Base-by-base conservation (phyloP, 2,888 invertebrate genomes). In the Andrena praecox region DNA sequence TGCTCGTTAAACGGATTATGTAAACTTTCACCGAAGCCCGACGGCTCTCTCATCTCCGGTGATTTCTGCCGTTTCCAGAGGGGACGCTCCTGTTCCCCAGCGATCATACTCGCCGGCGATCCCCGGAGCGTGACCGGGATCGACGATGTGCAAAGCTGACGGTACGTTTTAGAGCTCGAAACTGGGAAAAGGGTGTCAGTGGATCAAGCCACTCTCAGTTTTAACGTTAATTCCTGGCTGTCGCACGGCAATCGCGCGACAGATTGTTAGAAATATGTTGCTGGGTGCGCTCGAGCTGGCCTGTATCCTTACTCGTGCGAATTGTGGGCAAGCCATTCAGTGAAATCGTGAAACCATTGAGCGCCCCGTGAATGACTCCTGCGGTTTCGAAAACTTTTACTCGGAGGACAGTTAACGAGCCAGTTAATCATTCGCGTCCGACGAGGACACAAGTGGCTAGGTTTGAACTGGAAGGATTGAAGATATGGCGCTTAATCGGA, bases 21-120 rank as follows among this genome's bases (percentile, higher is more conserved):
- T 68, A 79, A 80, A 86, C 82, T 86, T 85, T 87, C 82, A 71
- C 78, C 77, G 42, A 62, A 5, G 42, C 24, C 31, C 16, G 31
- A 31, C 29, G 20, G 6, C 48, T 42, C 59, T 42, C 59, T n/a
- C 29, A 59, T 56, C 59, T 20, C n/a, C 60, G 60, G 31, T 48
- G 60, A 42, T 48, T 50, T 56, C 52, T 27, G 35, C 16, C n/a
- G 59, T 20, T 48, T 8, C 29, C 24, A 24, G 56, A 1, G 24
- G 56, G 27, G 8, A 24, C 56, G 24, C 56, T 24, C 8, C 56
- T 56, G 56, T 27, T 56, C 24, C 27, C 10, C 27, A 1, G 20
- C 56, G 12, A 12, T 56, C 24, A 56, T 24, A 27, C 10, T 12
- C 10, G 24, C 24, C 0, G 24, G 27, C 24, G 33, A 20, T 4